Base-by-base conservation (phyloP, 2,797 vertebrate genomes). In the Moxostoma hubbsi region DNA sequence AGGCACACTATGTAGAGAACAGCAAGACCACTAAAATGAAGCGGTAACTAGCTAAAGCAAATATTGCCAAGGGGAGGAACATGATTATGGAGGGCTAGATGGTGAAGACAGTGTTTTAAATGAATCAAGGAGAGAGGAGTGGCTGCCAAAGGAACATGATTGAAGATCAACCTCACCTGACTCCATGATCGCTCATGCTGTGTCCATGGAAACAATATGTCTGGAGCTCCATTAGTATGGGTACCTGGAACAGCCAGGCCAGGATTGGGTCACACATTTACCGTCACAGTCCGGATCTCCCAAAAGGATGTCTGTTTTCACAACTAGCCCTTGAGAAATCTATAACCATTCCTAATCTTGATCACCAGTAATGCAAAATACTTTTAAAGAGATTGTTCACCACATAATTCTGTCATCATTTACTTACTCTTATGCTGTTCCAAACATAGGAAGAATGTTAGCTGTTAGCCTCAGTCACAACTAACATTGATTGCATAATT, bases 181-280 rank as follows among this genome's bases (percentile, higher is more conserved):
- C 89, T 12, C 97, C 97, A 10, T 96, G 97, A 85, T 98, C 97
- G 18, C 96, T 98, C 97, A 98, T 98, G 87, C 96, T 98, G 91
- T 98, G 96, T 84, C 97, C 96, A 70, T 95, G 94, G 73, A 95
- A 95, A 83, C 94, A 93, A 24, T 95, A 94, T 0, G 94, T 95
- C 88, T 95, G 94, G 43, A 96, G 86, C 84, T 95, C 94, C 93
- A 95, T 95, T 83, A 95, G 53, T 75, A 95, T 91, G 71, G 94
- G 94, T 9, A 94, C 94, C 95, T 95, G 59, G 47, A 84, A 72
- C 8, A 64, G 11, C 77, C 0, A 66, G 75, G 46, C 55, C 61
- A 55, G 16, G 45, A 59, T 15, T 36, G 70, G 47, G 64, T 73
- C 77, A 77, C 61, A 59, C 51, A 51, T 72, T 57, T 75, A 16